Base-by-base conservation (phyloP, 1,140 invertebrate genomes). In the Agrypnia vestita region DNA sequence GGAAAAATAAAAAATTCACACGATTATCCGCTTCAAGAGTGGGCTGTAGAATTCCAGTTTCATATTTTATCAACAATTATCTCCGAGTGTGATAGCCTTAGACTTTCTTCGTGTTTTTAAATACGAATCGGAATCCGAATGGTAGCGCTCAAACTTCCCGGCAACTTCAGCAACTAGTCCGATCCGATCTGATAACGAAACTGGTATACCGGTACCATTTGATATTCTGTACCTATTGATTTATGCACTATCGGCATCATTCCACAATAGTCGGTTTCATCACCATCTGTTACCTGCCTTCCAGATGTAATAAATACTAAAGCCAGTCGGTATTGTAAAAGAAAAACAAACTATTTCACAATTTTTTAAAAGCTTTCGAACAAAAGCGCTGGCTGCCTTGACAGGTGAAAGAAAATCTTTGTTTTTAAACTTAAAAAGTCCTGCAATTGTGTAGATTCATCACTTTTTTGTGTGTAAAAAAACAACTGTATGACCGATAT, bases 161-260 rank as follows among this genome's bases (percentile, higher is more conserved):
- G 17, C 64, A 17, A 69, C 64, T 69, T 69, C 64, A 69, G 46
- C 64, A 69, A 69, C 64, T 69, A 69, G 64, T 69, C 64, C 19
- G 64, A 69, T 69, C 13, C 44, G 44, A 69, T 69, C 64, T 17
- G 64, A 69, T 69, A 69, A 47, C 64, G 46, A 11, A 69, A 46
- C 35, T 17, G 4, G 35, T 69, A 47, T 69, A 69, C 61, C 35
- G 64, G 44, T 69, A 69, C 64, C n/a, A 69, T 69, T 69, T 69
- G n/a, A 69, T 47, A 69, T 69, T 69, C 35, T 69, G 46, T 47
- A 69, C 43, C n/a, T 69, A 69, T 69, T 69, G 64, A 69, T 69
- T 69, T 47, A 69, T 69, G 64, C 35, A 0, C 35, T 47, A 69
- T 69, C 64, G 35, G 19, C 64, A 47, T 69, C 64, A 69, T 69